Conservation (phyloP, 2,888 invertebrate species). For the Callyntrura sp. region DNA sequence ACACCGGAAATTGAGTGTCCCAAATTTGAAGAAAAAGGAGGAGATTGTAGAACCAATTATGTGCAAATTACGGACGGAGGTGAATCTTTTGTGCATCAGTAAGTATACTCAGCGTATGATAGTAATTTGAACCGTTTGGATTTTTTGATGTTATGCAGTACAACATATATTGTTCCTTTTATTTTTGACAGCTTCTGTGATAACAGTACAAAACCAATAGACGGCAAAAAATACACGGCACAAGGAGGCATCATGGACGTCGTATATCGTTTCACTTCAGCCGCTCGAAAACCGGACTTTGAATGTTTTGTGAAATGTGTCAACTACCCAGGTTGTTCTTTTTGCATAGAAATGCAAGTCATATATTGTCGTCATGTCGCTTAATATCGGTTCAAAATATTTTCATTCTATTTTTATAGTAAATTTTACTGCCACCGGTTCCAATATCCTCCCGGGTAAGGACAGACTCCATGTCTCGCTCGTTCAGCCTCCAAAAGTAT, state of each 20-base stretch:
- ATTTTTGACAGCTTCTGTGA: slow-evolving; percentile 80
- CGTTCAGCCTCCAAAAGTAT: slow-evolving; percentile 4
- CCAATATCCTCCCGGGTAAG: slow-evolving; percentile 56
- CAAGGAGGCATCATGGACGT: slow-evolving; percentile 80
- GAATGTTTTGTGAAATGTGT: slow-evolving; percentile 82
- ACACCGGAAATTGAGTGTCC: slow-evolving; percentile 82
- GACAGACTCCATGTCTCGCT: slow-evolving; percentile 63
- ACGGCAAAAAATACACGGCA: slow-evolving; percentile 72
- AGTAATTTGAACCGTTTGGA: background rate
- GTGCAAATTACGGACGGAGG: slow-evolving; percentile 83
- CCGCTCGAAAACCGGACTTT: slow-evolving; percentile 70
- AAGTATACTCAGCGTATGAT: slow-evolving; percentile 46
- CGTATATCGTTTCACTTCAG: slow-evolving; percentile 77
- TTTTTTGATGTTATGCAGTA: too few species aligned
- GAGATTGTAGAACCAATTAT: slow-evolving; percentile 80
- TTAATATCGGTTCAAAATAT: too few species aligned
- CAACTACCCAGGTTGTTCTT: slow-evolving; percentile 79
- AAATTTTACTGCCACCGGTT: slow-evolving; percentile 77
- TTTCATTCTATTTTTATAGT: slow-evolving; percentile 72
- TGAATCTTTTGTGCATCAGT: slow-evolving; percentile 81
- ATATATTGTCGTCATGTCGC: too few species aligned
- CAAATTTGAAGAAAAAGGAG: slow-evolving; percentile 70
- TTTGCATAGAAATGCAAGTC: too few species aligned
- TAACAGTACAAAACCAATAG: slow-evolving; percentile 50
- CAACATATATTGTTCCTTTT: too few species aligned